A percentile compares a stretch with the other conserved stretches of the same genome.
These are phyloP conservation scores for Neotoma lepida DNA, from an alignment of 2,113 vertebrate genomes.

Conservation along the genomic window DNA sequence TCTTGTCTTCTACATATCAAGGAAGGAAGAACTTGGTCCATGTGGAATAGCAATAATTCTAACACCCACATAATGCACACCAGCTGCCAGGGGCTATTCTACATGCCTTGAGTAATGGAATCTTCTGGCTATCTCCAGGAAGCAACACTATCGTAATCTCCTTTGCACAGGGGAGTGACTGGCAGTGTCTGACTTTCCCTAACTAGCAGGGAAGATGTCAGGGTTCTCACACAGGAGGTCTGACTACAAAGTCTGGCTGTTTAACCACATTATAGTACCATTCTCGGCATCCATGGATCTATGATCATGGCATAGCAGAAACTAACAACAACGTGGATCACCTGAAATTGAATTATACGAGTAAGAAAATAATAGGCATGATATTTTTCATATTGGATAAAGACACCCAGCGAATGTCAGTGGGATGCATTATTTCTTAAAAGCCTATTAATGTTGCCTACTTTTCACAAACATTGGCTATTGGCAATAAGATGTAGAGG, in stretches of 20 bases:
- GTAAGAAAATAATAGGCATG: not conserved
- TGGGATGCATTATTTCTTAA: not conserved
- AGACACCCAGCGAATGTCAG: not conserved
- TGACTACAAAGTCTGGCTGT: not conserved
- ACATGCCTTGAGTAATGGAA: not conserved
- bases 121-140: conserved; percentile 30
- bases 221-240: not conserved
- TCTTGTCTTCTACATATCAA: conserved; percentile 44
- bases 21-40: conserved; percentile 28
- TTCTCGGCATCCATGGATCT: not conserved
- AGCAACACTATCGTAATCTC: not conserved
- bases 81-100: not conserved
- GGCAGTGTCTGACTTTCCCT: not conserved
- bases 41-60: conserved; percentile 5
- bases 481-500: conserved; percentile 10
- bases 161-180: not conserved
- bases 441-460: not conserved
- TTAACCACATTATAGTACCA: not conserved
- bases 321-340: not conserved
- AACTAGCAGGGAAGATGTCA: not conserved
- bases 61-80: not conserved
- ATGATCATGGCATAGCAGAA: not conserved
- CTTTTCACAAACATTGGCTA: not conserved
- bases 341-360: not conserved
- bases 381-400: not conserved